Conservation (phyloP, 1,140 invertebrate species). For the Habropoda laboriosa region DNA sequence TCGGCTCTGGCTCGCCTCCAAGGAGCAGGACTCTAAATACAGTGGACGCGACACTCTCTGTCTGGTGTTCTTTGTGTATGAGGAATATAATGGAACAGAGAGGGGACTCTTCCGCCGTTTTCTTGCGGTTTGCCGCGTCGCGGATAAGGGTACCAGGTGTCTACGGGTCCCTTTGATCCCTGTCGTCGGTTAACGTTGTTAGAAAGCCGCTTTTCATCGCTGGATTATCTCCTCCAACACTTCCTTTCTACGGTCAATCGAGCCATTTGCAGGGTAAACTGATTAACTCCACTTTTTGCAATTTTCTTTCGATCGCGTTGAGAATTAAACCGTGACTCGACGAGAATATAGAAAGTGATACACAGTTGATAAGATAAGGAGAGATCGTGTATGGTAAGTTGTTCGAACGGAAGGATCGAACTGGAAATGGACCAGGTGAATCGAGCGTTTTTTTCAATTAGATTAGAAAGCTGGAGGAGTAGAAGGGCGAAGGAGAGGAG, state of each 20-base stretch:
- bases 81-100: constrained; percentile 34
- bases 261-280: no score
- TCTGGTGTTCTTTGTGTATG: background rate
- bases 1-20: constrained; percentile 37
- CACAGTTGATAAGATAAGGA: no score
- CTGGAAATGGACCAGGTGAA: background rate
- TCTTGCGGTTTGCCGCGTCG: constrained; percentile 9
- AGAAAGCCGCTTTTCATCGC: no score
- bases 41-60: background rate
- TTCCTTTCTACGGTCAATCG: no score
- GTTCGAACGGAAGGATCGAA: background rate
- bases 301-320: no score
- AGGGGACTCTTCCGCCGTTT: no score
- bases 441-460: constrained; percentile 68
- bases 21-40: constrained; percentile 16
- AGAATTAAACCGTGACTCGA: no score
- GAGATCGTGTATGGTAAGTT: no score
- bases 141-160: background rate
- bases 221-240: no score
- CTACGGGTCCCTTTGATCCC: constrained; percentile 3
- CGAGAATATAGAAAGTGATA: no score
- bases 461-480: constrained; percentile 55
- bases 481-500: background rate
- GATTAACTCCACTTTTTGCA: no score
- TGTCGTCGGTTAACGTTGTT: no score